phyloP scores from a whole-genome alignment of 2,888 invertebrate species.

The Brenthis daphne region DNA sequence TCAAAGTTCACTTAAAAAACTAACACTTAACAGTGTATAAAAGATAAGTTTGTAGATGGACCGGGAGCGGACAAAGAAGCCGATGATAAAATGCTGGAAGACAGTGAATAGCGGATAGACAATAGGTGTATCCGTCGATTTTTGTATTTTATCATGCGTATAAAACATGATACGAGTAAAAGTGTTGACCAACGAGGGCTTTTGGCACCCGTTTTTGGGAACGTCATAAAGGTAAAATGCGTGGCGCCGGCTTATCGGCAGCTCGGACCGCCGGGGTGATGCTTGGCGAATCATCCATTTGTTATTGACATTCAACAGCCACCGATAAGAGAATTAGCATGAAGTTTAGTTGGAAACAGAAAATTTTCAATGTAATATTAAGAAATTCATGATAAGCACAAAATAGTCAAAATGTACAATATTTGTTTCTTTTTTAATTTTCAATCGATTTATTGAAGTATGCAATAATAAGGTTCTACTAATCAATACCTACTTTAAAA shows the following conservation, averaged over 20 bases:
- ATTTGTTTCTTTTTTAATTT: too few species aligned
- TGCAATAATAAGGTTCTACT: too few species aligned
- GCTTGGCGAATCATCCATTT: slow-evolving; percentile 35
- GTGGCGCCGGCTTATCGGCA: slow-evolving; percentile 65
- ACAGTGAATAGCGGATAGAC: slow-evolving; percentile 25
- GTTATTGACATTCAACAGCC: slow-evolving; percentile 24
- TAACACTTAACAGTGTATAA: slow-evolving; percentile 49
- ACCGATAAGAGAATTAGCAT: slow-evolving; percentile 20
- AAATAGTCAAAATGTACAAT: too few species aligned
- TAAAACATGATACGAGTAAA: slow-evolving; percentile 72
- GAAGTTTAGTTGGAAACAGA: neutral
- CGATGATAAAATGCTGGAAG: slow-evolving; percentile 60
- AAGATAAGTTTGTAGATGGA: slow-evolving; percentile 45
- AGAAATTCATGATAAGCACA: too few species aligned
- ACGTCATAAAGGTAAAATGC: slow-evolving; percentile 56
- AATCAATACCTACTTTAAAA: too few species aligned
- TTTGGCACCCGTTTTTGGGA: slow-evolving; percentile 75
- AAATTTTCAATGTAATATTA: neutral
- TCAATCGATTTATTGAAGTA: too few species aligned
- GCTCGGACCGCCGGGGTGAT: slow-evolving; percentile 37
- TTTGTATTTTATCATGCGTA: slow-evolving; percentile 64
- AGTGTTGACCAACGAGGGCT: slow-evolving; percentile 73
- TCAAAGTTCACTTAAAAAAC: slow-evolving; percentile 41
- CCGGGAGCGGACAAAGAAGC: slow-evolving; percentile 59
- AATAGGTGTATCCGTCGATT: slow-evolving; percentile 35